These are phyloP conservation scores for Panagrolaimus sp. DNA, from an alignment of 1,140 invertebrate genomes.

Conservation along the genomic window DNA sequence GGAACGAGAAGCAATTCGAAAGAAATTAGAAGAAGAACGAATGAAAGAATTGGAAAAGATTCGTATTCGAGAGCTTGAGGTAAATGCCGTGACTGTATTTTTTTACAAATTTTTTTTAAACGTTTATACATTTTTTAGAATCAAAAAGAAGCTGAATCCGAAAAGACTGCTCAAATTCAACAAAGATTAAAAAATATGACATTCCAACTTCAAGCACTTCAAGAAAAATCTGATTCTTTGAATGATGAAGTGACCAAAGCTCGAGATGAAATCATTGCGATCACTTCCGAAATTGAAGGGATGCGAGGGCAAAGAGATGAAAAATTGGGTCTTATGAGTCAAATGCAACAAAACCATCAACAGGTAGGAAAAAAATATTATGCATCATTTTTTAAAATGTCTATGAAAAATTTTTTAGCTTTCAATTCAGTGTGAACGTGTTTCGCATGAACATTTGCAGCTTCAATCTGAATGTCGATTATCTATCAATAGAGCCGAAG, in stretches of 20 bases:
- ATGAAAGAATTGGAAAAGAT: constrained; percentile 85
- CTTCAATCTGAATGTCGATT: constrained; percentile 44
- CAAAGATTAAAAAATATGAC: constrained; percentile 79
- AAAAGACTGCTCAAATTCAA: constrained; percentile 79
- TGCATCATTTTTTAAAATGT: constrained; percentile 10
- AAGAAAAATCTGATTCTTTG: constrained; percentile 78
- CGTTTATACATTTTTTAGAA: constrained; percentile 64
- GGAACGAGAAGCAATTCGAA: constrained; percentile 67
- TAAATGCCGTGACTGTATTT: constrained; percentile 12
- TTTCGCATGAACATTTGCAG: constrained; percentile 46
- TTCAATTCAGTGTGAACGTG: constrained; percentile 41
- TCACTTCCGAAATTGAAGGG: constrained; percentile 89
- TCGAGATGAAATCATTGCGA: constrained; percentile 77
- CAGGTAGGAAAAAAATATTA: constrained; percentile 31
- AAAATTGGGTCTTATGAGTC: constrained; percentile 80
- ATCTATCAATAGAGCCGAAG: constrained; percentile 31
- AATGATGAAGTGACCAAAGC: constrained; percentile 81
- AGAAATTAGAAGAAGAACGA: constrained; percentile 87
- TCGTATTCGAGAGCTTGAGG: constrained; percentile 47
- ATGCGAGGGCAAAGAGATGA: constrained; percentile 80
- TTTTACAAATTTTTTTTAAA: constrained; percentile 13
- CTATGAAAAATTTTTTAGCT: constrained; percentile 30
- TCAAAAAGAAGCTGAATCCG: constrained; percentile 78
- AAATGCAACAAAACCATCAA: constrained; percentile 68
- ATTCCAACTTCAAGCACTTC: constrained; percentile 74